phyloP scores from a whole-genome alignment of 2,113 vertebrate species.

The Verasper variegatus region DNA sequence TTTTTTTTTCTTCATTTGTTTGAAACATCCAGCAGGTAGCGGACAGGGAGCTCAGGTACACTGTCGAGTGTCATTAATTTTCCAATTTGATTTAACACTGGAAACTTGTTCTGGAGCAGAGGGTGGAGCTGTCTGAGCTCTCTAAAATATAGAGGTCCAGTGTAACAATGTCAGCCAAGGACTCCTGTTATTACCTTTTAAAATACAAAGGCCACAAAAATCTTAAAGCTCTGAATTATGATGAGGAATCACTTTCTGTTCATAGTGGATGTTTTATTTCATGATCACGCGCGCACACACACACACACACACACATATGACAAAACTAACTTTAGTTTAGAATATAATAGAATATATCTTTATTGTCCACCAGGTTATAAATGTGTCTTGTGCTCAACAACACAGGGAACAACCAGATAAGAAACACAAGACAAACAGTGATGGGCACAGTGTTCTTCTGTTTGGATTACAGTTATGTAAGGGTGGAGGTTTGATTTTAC shows the following conservation, averaged over 20 bases:
- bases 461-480: not conserved
- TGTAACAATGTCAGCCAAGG: conserved; percentile 59
- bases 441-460: not conserved
- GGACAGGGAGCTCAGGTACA: conserved; percentile 55
- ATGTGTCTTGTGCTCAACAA: not conserved
- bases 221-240: conserved; percentile 29
- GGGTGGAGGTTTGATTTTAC: not conserved
- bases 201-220: conserved; percentile 32
- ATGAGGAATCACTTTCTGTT: conserved; percentile 16
- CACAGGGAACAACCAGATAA: not conserved
- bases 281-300: not conserved
- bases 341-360: not conserved
- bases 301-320: not conserved
- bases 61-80: conserved; percentile 60
- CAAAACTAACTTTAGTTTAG: not conserved
- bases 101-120: conserved; percentile 52
- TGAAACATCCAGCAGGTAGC: conserved; percentile 51
- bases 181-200: conserved; percentile 31
- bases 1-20: not conserved
- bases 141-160: conserved; percentile 44
- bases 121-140: conserved; percentile 34
- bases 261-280: conserved; percentile 9
- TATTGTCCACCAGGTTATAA: not conserved
- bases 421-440: not conserved
- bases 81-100: conserved; percentile 59